phyloP scores from a whole-genome alignment of 2,888 invertebrate genomes.

The Nomada lathburiana region DNA sequence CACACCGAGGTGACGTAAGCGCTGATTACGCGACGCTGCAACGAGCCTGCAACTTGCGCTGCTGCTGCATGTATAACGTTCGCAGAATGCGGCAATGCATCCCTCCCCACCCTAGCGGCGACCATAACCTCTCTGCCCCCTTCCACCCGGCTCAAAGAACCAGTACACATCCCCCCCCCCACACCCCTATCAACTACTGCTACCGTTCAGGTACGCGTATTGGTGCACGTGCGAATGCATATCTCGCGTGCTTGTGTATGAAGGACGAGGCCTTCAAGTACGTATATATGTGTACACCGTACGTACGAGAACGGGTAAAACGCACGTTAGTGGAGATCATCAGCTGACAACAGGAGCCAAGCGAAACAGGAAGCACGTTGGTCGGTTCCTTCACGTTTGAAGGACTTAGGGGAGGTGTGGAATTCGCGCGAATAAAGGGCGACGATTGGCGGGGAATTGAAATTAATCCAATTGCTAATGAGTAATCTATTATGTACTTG shows the following conservation, averaged over 20 bases:
- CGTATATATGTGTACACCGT: constrained; percentile 49
- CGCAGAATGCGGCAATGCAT: constrained; percentile 68
- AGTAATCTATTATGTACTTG: too few relatives aligned
- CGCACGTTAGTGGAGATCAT: constrained; percentile 58
- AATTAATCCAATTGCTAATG: background rate
- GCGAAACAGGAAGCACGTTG: constrained; percentile 64
- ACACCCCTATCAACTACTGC: background rate
- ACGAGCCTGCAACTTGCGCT: constrained; percentile 60
- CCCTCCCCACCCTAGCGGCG: constrained; percentile 6
- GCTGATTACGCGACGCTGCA: constrained; percentile 71
- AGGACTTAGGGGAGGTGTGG: background rate
- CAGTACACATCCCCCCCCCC: background rate
- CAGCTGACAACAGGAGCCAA: constrained; percentile 72
- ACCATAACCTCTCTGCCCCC: constrained; percentile 12
- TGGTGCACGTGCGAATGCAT: constrained; percentile 23
- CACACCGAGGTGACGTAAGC: constrained; percentile 72
- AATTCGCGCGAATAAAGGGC: too few relatives aligned
- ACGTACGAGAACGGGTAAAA: constrained; percentile 33
- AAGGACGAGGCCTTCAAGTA: constrained; percentile 77
- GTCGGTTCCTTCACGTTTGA: background rate
- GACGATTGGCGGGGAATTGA: background rate
- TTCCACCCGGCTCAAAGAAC: background rate
- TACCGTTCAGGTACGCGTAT: constrained; percentile 35
- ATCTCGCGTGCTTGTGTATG: constrained; percentile 53
- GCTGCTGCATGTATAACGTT: constrained; percentile 61